These are phyloP conservation scores for Drosophila putrida DNA, from an alignment of 2,888 invertebrate species.

Conservation along the genomic window DNA sequence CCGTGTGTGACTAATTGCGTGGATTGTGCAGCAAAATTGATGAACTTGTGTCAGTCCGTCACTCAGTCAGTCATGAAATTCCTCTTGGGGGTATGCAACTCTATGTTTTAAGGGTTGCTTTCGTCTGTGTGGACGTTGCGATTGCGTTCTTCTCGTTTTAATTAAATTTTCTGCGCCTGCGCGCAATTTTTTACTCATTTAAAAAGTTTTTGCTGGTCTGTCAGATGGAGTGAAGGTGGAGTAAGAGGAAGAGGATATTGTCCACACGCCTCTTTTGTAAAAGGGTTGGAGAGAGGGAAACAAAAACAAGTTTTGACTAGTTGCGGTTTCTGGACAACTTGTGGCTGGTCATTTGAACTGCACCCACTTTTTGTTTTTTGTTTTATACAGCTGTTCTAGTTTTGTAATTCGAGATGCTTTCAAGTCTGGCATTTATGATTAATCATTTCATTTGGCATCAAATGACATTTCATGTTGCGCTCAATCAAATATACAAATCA, in stretches of 20 bases:
- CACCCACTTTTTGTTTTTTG: conserved; percentile 17
- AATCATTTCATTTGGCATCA: conserved; percentile 37
- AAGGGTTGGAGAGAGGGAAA: conserved; percentile 11
- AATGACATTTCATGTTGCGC: conserved; percentile 31
- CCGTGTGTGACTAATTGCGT: conserved; percentile 73
- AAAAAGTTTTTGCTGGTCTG: conserved; percentile 41
- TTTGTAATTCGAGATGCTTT: conserved; percentile 40
- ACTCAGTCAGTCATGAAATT: conserved; percentile 57
- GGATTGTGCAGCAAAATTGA: conserved; percentile 54
- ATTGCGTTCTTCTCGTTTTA: conserved; percentile 56
- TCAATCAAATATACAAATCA: conserved; percentile 69
- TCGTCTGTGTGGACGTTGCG: conserved; percentile 12
- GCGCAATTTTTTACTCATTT: conserved; percentile 74
- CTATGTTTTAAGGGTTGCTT: conserved; percentile 50
- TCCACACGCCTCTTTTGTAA: conserved; percentile 42
- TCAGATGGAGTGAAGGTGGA: not conserved
- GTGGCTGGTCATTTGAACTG: conserved; percentile 31
- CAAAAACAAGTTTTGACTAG: conserved; percentile 44
- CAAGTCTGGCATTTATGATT: conserved; percentile 13
- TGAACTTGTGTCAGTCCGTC: conserved; percentile 74
- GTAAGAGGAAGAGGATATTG: conserved; percentile 5
- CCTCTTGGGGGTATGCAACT: conserved; percentile 26
- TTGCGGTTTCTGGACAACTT: conserved; percentile 37
- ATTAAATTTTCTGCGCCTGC: conserved; percentile 79
- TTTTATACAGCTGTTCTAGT: conserved; percentile 42